Base-by-base conservation (phyloP, 2,113 vertebrate genomes). In the Peromyscus leucopus region DNA sequence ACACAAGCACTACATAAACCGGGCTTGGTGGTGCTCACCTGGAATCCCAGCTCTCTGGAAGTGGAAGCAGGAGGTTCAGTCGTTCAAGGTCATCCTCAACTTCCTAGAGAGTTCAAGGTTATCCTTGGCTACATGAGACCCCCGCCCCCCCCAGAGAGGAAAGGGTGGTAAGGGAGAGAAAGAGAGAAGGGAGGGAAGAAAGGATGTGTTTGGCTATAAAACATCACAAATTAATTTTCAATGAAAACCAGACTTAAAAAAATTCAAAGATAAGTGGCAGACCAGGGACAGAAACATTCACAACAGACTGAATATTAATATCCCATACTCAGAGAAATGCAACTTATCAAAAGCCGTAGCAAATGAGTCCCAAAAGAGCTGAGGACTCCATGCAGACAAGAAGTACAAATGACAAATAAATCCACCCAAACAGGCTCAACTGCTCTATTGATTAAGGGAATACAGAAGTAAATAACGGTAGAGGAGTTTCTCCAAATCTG, bases 241-340 rank as follows among this genome's bases (percentile, higher is more conserved):
- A 0, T 39, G 71, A 92, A 76, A 96, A 48, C 24, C 69, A 93
- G 90, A 95, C 80, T 84, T 80, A 69, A 90, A 51, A 51, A 90
- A 87, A 84, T 63, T 42, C 36, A 85, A 82, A 78, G 84, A 46
- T 22, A 93, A 75, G 55, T 51, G 31, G 46, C 55, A 75, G 76
- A 46, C 61, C 15, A 1, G 19, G 63, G 69, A 93, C 26, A 19
- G 69, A 6, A 36, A 76, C 10, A 87, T 55, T 95, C n/a, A 80
- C 48, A 85, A 74, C 21, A 19, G 75, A 33, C 33, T 31, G 57
- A 46, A 71, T 91, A 31, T 46, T 57, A 71, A 39, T 21, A 74
- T 16, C 51, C 84, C 74, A 16, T 28, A 65, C 13, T 94, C 69
- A 67, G 74, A 67, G 55, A 72, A 65, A 79, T 19, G 46, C 28